Evolutionary conservation across 2,888 invertebrate species (phyloP).

Genomic region (Epinotia ramella): DNA sequence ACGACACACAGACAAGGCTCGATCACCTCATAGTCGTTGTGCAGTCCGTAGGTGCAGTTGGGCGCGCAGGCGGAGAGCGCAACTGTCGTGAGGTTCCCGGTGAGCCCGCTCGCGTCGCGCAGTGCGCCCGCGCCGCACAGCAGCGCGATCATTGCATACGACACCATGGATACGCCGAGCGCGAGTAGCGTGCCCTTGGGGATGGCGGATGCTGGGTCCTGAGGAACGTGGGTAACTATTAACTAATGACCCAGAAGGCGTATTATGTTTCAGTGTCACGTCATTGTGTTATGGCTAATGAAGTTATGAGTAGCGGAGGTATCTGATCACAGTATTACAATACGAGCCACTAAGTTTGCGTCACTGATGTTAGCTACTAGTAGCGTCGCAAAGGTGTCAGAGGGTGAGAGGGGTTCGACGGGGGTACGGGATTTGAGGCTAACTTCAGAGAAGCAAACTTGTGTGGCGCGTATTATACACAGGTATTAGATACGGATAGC

Average conservation of each 20-base stretch:
- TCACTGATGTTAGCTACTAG: too few relatives aligned
- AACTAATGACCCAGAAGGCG: neutral
- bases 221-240: conserved; percentile 16
- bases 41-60: conserved; percentile 90
- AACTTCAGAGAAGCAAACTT: too few relatives aligned
- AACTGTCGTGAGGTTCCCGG: conserved; percentile 46
- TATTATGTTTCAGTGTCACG: too few relatives aligned
- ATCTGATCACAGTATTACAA: too few relatives aligned
- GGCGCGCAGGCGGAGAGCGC: conserved; percentile 54
- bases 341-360: too few relatives aligned
- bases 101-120: conserved; percentile 61
- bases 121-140: conserved; percentile 90
- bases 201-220: conserved; percentile 94
- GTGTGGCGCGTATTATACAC: neutral
- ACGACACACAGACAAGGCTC: conserved; percentile 80
- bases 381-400: too few relatives aligned
- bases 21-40: conserved; percentile 87
- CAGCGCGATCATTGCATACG: conserved; percentile 91
- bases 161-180: conserved; percentile 91
- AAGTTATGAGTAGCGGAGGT: too few relatives aligned
- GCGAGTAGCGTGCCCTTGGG: conserved; percentile 96
- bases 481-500: too few relatives aligned
- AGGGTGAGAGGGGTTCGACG: too few relatives aligned
- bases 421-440: too few relatives aligned
- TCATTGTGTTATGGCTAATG: too few relatives aligned